These are phyloP conservation scores for Leucoma salicis DNA, from an alignment of 2,888 invertebrate genomes.

Conservation along the genomic window DNA sequence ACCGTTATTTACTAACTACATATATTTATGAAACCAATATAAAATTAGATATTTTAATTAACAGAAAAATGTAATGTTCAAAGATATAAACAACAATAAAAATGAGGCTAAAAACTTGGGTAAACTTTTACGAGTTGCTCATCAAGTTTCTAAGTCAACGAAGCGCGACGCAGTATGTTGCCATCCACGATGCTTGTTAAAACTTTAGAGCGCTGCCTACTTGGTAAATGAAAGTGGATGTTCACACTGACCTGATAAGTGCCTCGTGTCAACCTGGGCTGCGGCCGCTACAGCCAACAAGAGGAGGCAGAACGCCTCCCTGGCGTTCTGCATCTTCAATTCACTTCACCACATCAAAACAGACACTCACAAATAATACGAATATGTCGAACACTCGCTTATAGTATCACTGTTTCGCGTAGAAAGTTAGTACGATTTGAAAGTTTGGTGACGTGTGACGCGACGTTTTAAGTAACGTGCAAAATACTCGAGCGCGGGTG, in stretches of 20 bases:
- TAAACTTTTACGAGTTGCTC: neutral
- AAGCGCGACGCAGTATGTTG: neutral
- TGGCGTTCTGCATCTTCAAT: slow-evolving; percentile 74
- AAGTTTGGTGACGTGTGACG: slow-evolving; percentile 69
- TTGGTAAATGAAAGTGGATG: slow-evolving; percentile 5
- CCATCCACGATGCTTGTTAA: neutral
- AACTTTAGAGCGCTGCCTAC: neutral
- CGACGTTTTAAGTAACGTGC: slow-evolving; percentile 34
- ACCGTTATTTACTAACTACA: neutral
- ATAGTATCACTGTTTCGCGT: slow-evolving; percentile 38
- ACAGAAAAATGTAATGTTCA: neutral
- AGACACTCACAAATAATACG: slow-evolving; percentile 50
- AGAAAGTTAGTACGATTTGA: slow-evolving; percentile 64
- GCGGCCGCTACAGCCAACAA: slow-evolving; percentile 57
- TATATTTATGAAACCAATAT: neutral
- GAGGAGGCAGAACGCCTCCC: slow-evolving; percentile 71
- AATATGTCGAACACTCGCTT: slow-evolving; percentile 37
- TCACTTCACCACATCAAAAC: slow-evolving; percentile 73
- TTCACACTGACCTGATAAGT: slow-evolving; percentile 65
- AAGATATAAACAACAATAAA: neutral
- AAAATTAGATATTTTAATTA: neutral
- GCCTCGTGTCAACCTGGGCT: slow-evolving; percentile 69
- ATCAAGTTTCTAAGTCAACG: slow-evolving; percentile 3
- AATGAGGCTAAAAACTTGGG: neutral
- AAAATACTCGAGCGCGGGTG: slow-evolving; percentile 42